phyloP scores from a whole-genome alignment of 2,888 invertebrate genomes.

The Aporophyla lueneburgensis region DNA sequence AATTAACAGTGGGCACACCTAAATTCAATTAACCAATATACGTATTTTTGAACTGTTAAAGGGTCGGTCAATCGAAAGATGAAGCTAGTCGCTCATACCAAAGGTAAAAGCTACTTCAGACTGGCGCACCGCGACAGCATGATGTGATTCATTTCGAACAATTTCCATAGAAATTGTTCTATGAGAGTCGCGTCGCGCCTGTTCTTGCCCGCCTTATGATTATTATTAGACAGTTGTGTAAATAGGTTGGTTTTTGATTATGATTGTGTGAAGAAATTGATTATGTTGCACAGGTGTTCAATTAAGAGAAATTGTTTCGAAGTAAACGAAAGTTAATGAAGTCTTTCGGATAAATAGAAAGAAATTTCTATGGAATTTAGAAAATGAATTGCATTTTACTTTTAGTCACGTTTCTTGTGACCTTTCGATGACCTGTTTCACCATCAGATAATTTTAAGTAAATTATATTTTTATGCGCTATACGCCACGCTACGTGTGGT shows the following conservation, averaged over 20 bases:
- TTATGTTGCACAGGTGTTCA: neutral
- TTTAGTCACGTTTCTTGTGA: neutral
- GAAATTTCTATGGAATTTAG: neutral
- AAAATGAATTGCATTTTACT: neutral
- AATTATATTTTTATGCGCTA: neutral
- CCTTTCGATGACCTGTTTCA: neutral
- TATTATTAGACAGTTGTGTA: conserved; percentile 10
- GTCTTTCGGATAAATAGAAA: neutral
- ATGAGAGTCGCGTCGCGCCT: too few species aligned
- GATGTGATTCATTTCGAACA: too few species aligned
- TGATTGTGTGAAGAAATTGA: neutral
- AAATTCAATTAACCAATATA: too few species aligned
- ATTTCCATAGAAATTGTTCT: too few species aligned
- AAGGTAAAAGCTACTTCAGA: too few species aligned
- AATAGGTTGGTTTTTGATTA: neutral
- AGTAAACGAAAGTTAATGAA: neutral
- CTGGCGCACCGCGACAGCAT: too few species aligned
- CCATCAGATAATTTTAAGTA: neutral
- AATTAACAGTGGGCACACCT: too few species aligned
- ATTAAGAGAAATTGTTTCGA: neutral
- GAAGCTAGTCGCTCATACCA: too few species aligned
- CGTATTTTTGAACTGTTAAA: too few species aligned
- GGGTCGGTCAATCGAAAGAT: too few species aligned
- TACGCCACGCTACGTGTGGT: too few species aligned
- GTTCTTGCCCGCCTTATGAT: too few species aligned